These are phyloP conservation scores for Microplitis manilae DNA, from an alignment of 2,888 invertebrate species.

Conservation along the genomic window DNA sequence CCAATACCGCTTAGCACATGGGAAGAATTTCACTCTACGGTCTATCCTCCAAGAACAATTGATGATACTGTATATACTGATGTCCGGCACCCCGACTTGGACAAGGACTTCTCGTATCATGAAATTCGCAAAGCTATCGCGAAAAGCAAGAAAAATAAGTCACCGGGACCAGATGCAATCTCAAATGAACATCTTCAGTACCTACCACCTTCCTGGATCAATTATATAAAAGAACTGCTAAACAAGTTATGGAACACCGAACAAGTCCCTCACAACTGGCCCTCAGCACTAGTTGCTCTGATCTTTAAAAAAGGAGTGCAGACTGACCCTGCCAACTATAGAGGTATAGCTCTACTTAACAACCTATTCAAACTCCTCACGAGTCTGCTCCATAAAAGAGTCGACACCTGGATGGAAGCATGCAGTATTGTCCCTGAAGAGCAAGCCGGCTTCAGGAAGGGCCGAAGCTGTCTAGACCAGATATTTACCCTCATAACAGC, in stretches of 20 bases:
- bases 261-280: neutral
- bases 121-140: neutral
- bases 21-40: neutral
- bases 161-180: neutral
- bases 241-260: neutral
- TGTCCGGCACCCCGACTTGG: neutral
- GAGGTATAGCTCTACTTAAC: neutral
- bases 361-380: neutral
- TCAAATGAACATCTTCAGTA: neutral
- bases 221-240: neutral
- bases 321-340: neutral
- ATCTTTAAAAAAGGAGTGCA: neutral
- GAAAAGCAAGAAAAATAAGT: neutral
- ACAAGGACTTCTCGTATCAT: neutral
- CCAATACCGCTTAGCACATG: neutral
- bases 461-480: neutral
- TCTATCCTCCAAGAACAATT: neutral
- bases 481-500: neutral
- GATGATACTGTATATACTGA: neutral
- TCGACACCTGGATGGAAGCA: neutral
- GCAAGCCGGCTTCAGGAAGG: neutral
- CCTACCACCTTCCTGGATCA: neutral
- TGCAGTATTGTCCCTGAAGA: neutral
- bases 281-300: neutral
- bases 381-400: neutral